Base-by-base conservation (phyloP, 2,797 vertebrate genomes). In the Acanthornis magna region DNA sequence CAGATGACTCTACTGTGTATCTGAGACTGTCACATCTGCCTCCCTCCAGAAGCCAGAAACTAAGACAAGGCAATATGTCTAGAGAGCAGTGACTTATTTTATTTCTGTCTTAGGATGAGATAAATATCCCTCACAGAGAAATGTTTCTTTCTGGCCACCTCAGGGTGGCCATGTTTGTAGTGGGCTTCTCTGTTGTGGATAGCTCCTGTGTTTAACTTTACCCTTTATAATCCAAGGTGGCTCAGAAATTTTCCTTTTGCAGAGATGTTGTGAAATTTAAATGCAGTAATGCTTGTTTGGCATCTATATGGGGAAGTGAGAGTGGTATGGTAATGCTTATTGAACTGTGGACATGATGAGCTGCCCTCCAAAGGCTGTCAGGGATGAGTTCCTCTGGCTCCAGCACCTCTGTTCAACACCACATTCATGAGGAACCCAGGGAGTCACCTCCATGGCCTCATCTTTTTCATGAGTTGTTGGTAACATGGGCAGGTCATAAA, bases 191-290 rank as follows among this genome's bases (percentile, higher is more conserved):
- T 40, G 22, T 71, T 57, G 54, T 6, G 11, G 32, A 36, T 18
- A n/a, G 7, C 12, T 30, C 32, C 29, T 34, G 16, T 16, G 58
- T 62, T 76, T 50, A 62, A 70, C 6, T 76, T 67, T 79, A 23
- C 3, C 10, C 20, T 79, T 63, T 53, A 7, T 26, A 34, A 65
- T 68, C 23, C 0, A 0, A 63, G n/a, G n/a, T 22, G 22, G 26
- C 20, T 74, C 21, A 65, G 29, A 6, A 2, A 1, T 61, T 85
- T 81, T 75, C 55, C 13, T 57, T 87, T 63, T 62, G 21, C 29
- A 76, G 63, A 50, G 51, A n/a, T n/a, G 17, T 4, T 72, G 20
- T 61, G 61, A 76, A 80, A 30, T 30, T 47, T 43, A 48, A 38
- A 50, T 43, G 20, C 40, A 40, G 30, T n/a, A 67, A 51, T 10